Percentiles rank a stretch among this genome's conserved stretches.
Conservation (phyloP, 2,113 vertebrate genomes). For the Stegostoma tigrinum region DNA sequence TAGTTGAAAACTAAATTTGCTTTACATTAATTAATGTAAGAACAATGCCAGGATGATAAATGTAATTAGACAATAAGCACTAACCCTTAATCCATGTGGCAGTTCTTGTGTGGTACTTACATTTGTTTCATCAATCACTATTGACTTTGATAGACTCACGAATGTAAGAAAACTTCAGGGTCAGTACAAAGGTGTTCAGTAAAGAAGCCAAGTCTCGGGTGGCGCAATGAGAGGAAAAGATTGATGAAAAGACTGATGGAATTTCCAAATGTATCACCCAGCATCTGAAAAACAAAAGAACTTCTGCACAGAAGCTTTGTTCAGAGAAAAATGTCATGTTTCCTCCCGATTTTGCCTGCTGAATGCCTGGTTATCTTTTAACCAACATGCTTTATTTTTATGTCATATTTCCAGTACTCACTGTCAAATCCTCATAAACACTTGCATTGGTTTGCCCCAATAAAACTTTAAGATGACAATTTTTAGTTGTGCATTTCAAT, state of each 20-base stretch:
- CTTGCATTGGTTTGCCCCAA: neutral
- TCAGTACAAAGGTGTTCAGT: neutral
- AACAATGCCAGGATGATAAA: neutral
- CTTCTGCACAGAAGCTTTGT: neutral
- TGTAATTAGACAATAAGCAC: slow-evolving; percentile 13
- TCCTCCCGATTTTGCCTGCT: neutral
- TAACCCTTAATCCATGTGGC: neutral
- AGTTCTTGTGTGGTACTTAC: slow-evolving; percentile 2
- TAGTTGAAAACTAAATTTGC: slow-evolving; percentile 1
- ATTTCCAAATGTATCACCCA: neutral
- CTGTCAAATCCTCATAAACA: slow-evolving; percentile 21
- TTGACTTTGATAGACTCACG: neutral
- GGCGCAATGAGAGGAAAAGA: neutral
- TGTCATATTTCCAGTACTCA: neutral
- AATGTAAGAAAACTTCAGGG: neutral
- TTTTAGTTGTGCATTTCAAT: neutral
- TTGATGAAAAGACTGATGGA: too few relatives aligned
- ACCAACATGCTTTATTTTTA: neutral
- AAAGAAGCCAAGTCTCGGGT: neutral
- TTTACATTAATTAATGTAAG: neutral
- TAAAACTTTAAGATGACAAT: neutral
- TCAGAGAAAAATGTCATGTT: slow-evolving; percentile 33
- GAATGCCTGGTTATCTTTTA: slow-evolving; percentile 39
- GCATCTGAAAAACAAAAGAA: neutral
- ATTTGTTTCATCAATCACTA: neutral